Evolutionary conservation across 2,797 vertebrate species (phyloP).

Genomic region (Pseudomugil gertrudae): DNA sequence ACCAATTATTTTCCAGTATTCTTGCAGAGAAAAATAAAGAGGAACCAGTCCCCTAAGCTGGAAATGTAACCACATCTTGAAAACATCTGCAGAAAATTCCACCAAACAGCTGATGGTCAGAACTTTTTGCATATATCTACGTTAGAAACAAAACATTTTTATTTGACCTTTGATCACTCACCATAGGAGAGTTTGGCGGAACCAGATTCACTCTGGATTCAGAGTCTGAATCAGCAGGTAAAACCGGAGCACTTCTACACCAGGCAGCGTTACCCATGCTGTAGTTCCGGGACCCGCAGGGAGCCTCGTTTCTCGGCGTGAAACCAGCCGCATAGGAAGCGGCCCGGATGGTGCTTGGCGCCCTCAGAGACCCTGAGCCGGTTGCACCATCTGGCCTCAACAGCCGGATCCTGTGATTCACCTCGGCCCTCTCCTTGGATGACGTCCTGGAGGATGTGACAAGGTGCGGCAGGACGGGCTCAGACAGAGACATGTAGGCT

Average conservation of each 20-base stretch:
- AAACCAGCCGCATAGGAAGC: constrained; percentile 47
- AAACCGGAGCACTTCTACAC: constrained; percentile 67
- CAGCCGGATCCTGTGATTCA: constrained; percentile 62
- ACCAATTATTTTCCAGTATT: background rate
- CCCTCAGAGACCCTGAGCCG: constrained; percentile 68
- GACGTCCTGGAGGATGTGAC: constrained; percentile 80
- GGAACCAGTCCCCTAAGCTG: background rate
- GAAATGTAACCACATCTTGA: background rate
- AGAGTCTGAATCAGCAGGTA: constrained; percentile 77
- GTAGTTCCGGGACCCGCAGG: constrained; percentile 24
- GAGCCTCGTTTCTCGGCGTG: constrained; percentile 30
- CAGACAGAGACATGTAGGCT: constrained; percentile 69
- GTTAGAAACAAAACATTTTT: background rate
- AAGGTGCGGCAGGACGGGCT: constrained; percentile 71
- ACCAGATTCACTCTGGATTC: constrained; percentile 72
- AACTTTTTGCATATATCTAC: background rate
- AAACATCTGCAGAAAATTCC: background rate
- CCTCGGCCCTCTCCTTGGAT: constrained; percentile 67
- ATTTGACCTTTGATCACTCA: constrained; percentile 42
- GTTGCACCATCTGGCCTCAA: constrained; percentile 75
- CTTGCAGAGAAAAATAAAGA: background rate
- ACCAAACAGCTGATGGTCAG: background rate
- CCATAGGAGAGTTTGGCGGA: constrained; percentile 83
- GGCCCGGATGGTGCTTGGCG: constrained; percentile 72
- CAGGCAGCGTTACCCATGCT: constrained; percentile 42